Conservation (phyloP, 2,113 vertebrate genomes). For the Gasterosteus nipponicus region DNA sequence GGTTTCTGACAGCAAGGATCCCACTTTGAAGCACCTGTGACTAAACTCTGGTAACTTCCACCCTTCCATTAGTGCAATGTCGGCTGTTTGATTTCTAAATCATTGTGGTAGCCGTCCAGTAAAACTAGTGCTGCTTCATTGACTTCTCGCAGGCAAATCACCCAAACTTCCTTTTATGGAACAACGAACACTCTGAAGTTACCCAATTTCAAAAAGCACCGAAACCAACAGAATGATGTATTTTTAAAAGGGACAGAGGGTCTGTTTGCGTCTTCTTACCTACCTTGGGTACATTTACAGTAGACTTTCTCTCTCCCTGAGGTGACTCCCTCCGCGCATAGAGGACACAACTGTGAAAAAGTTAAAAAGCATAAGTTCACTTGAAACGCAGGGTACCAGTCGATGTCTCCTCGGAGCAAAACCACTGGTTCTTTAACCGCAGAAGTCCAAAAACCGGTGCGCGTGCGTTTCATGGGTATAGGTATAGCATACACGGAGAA, state of each 20-base stretch:
- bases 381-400: background rate
- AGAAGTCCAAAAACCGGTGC: too few relatives aligned
- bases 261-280: background rate
- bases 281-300: background rate
- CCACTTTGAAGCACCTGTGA: background rate
- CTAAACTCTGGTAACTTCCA: conserved; percentile 24
- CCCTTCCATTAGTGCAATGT: conserved; percentile 26
- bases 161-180: conserved; percentile 59
- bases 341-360: background rate
- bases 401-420: background rate
- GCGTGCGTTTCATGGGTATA: background rate
- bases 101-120: background rate
- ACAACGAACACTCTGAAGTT: conserved; percentile 10
- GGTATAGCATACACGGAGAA: background rate
- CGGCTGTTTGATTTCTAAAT: conserved; percentile 48
- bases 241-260: background rate
- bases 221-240: background rate
- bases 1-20: background rate
- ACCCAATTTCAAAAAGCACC: conserved; percentile 1
- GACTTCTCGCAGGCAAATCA: conserved; percentile 28
- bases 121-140: conserved; percentile 16
- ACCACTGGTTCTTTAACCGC: background rate
- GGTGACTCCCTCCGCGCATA: background rate
- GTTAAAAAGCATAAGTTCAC: background rate
- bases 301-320: background rate